A percentile compares a stretch with the other conserved stretches of the same genome.
These are phyloP conservation scores for Arctocebus calabarensis DNA, from an alignment of 2,797 vertebrate species.

Conservation along the genomic window DNA sequence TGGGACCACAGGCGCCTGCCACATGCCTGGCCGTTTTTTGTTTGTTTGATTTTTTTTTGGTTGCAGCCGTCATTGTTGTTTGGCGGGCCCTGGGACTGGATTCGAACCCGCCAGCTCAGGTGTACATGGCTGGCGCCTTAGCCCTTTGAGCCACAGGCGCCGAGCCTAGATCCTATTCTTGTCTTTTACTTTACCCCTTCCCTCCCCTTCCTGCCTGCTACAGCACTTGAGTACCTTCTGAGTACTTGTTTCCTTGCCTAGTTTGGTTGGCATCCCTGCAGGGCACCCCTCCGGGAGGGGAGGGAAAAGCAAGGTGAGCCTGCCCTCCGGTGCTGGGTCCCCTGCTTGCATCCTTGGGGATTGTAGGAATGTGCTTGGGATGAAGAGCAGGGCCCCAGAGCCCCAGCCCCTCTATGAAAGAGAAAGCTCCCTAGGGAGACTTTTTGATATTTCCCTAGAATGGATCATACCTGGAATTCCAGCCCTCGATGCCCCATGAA, in stretches of 20 bases:
- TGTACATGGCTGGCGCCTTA: too few species aligned
- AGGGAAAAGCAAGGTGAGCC: neutral
- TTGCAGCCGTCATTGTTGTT: too few species aligned
- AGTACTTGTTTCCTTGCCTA: neutral
- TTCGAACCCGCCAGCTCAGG: too few species aligned
- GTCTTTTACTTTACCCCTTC: neutral
- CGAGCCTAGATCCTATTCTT: neutral
- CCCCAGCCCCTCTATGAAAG: neutral
- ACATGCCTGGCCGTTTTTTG: too few species aligned
- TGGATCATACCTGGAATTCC: slow-evolving; percentile 6
- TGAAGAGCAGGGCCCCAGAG: neutral
- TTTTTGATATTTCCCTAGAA: neutral
- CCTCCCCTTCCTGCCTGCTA: neutral
- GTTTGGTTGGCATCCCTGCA: neutral
- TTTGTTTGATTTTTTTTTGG: too few species aligned
- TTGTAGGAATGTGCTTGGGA: neutral
- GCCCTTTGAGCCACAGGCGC: too few species aligned
- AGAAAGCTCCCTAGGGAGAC: neutral
- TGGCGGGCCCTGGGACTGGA: too few species aligned
- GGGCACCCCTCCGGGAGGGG: neutral
- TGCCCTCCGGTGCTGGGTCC: fast-evolving
- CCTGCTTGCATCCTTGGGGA: neutral
- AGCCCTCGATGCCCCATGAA: neutral
- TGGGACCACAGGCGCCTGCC: too few species aligned
- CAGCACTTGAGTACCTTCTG: neutral